Evolutionary conservation across 2,113 vertebrate species (phyloP).

Genomic region (Anoura caudifer): DNA sequence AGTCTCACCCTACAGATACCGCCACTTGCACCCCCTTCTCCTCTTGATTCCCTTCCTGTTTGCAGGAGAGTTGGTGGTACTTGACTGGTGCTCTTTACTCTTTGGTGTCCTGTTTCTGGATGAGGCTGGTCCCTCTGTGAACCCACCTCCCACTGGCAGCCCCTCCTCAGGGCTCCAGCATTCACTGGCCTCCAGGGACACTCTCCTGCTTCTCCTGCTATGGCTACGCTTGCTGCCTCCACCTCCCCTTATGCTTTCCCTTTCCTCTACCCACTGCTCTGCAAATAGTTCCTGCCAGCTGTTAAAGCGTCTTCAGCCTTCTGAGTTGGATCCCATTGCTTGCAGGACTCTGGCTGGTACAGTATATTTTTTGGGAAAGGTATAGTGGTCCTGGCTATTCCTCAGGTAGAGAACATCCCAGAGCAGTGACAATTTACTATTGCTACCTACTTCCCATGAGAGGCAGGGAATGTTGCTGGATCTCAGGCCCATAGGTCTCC

Average conservation of each 20-base stretch:
- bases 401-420: not conserved
- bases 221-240: not conserved
- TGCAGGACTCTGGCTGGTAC: not conserved
- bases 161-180: not conserved
- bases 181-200: not conserved
- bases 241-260: not conserved
- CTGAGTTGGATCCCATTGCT: not conserved
- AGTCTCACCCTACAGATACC: not conserved
- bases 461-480: accelerated
- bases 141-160: not conserved
- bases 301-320: not conserved
- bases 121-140: not conserved
- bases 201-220: accelerated
- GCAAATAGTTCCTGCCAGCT: not conserved
- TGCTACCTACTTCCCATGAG: not conserved
- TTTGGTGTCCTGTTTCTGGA: not conserved
- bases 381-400: not conserved
- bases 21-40: not conserved
- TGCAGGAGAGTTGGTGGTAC: not conserved
- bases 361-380: not conserved
- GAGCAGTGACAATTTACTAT: not conserved
- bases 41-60: not conserved
- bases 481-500: not conserved
- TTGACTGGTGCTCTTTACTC: not conserved
- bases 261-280: not conserved